Conservation (phyloP, 2,113 vertebrate genomes). For the Pristiophorus japonicus region DNA sequence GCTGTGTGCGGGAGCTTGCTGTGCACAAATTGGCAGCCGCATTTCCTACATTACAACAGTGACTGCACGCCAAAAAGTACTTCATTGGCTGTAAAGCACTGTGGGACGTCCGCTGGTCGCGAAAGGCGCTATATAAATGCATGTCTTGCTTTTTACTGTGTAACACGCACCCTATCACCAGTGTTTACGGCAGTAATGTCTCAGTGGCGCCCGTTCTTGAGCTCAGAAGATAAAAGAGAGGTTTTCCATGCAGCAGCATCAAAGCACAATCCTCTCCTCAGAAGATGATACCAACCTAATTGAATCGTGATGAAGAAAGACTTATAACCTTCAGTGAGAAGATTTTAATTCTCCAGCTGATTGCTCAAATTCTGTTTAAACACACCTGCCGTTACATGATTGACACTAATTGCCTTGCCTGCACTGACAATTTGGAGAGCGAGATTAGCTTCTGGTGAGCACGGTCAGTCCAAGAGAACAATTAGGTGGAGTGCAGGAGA, state of each 20-base stretch:
- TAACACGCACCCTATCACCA: neutral
- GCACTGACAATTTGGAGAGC: neutral
- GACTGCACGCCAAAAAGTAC: neutral
- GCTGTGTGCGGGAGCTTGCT: neutral
- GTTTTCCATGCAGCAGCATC: neutral
- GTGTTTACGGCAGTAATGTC: neutral
- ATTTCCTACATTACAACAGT: neutral
- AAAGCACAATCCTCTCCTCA: neutral
- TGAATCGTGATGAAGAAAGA: conserved; percentile 3
- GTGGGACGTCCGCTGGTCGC: neutral
- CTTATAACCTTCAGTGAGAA: neutral
- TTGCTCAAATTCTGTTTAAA: neutral
- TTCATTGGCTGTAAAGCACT: neutral
- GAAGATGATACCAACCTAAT: neutral
- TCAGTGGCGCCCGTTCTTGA: neutral
- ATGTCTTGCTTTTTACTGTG: neutral
- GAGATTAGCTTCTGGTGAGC: neutral
- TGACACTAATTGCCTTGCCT: neutral
- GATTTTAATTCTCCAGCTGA: neutral
- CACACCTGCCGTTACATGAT: neutral
- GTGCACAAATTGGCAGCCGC: no score
- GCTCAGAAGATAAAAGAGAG: neutral
- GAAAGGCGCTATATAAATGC: neutral
- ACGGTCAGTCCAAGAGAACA: neutral
- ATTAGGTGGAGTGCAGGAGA: neutral